These are phyloP conservation scores for Alloplasta piceator DNA, from an alignment of 2,888 invertebrate species.

Conservation along the genomic window DNA sequence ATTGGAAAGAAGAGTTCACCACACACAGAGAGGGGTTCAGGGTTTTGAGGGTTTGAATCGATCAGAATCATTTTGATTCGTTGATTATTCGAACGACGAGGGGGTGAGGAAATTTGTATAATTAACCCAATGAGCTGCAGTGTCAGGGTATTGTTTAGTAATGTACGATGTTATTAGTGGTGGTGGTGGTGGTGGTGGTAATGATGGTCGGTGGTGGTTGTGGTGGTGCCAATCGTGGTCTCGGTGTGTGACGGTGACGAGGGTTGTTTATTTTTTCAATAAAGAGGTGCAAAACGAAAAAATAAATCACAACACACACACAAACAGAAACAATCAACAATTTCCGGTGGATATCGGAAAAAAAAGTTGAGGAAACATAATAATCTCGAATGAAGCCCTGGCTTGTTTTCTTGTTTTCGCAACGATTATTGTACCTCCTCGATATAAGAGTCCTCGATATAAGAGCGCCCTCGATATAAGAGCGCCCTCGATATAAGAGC, in stretches of 20 bases:
- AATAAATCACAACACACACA: neutral
- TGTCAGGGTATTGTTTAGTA: constrained; percentile 51
- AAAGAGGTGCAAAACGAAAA: constrained; percentile 37
- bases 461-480: neutral
- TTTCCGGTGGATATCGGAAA: constrained; percentile 26
- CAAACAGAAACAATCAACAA: constrained; percentile 29
- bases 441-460: no score
- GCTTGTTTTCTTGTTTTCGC: constrained; percentile 49
- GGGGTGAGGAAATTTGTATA: constrained; percentile 29
- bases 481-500: no score
- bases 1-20: neutral
- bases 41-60: constrained; percentile 9
- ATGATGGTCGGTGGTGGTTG: constrained; percentile 67
- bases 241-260: constrained; percentile 65
- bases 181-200: constrained; percentile 65
- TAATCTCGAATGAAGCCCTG: constrained; percentile 42
- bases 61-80: constrained; percentile 10
- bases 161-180: constrained; percentile 58
- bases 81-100: constrained; percentile 33
- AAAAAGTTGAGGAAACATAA: constrained; percentile 21
- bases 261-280: constrained; percentile 1
- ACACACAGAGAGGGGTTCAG: neutral
- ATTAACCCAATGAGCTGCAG: constrained; percentile 54
- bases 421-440: constrained; percentile 10
- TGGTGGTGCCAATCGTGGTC: constrained; percentile 67